phyloP scores from a whole-genome alignment of 35 echinoderm and acorn worm species.

The Amphiura filiformis region DNA sequence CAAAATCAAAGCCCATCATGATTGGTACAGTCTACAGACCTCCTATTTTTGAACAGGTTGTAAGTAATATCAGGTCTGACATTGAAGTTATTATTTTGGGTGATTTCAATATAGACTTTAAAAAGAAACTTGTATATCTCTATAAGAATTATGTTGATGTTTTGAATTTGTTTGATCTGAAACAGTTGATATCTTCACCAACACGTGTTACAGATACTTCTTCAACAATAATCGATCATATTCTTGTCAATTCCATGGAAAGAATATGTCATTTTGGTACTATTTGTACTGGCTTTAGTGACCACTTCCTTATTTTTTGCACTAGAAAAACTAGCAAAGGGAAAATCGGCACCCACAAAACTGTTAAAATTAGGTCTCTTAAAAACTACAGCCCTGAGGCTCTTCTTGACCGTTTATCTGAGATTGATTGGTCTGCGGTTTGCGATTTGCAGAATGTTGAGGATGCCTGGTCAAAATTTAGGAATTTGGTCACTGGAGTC shows the following conservation, averaged over 20 bases:
- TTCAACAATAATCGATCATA: conserved; percentile 1
- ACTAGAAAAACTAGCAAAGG: no score
- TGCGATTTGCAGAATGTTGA: no score
- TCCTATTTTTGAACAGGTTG: neutral
- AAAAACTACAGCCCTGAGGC: no score
- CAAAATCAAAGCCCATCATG: conserved; percentile 3
- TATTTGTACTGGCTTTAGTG: neutral
- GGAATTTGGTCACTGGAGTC: no score
- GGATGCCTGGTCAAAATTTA: no score
- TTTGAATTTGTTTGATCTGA: neutral
- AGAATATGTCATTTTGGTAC: neutral
- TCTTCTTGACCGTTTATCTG: no score
- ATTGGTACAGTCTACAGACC: conserved; percentile 5
- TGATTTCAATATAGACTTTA: neutral
- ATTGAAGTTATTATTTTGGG: neutral
- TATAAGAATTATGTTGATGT: conserved; percentile 1
- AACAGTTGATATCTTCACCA: no score
- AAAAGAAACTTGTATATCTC: neutral
- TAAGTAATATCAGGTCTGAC: conserved; percentile 2
- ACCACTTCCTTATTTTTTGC: no score
- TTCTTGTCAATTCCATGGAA: neutral
- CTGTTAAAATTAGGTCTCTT: no score
- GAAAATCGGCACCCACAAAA: no score
- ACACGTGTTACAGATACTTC: neutral
- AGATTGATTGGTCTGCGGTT: no score